A percentile compares a stretch with the other conserved stretches of the same genome.
These are phyloP conservation scores for Crotalus viridis DNA, from an alignment of 2,113 vertebrate species.

Conservation along the genomic window DNA sequence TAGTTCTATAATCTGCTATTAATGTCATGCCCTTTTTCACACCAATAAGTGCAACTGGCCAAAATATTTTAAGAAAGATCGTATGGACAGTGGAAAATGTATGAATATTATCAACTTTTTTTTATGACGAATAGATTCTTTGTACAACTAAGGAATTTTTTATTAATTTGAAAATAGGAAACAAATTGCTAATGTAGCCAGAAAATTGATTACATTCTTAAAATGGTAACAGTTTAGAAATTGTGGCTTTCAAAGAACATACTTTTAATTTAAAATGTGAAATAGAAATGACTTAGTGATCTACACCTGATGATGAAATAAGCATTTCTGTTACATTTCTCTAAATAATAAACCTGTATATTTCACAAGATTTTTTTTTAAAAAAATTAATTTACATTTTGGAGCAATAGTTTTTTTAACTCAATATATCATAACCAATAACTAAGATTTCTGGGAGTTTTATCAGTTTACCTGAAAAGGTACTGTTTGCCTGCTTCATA, in stretches of 20 bases:
- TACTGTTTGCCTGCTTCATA: background rate
- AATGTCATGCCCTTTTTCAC: background rate
- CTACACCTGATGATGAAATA: background rate
- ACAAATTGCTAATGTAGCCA: background rate
- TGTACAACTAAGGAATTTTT: background rate
- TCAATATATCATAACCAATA: background rate
- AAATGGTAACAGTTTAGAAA: background rate
- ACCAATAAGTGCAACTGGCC: background rate
- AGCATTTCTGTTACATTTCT: background rate
- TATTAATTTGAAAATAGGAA: background rate
- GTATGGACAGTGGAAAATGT: background rate
- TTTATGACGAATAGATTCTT: background rate
- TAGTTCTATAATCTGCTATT: background rate
- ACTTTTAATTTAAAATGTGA: slow-evolving; percentile 12
- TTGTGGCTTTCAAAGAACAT: background rate
- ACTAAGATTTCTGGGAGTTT: background rate
- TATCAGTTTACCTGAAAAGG: background rate
- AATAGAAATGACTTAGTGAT: background rate
- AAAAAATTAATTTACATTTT: background rate
- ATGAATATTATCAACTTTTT: background rate
- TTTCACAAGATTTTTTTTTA: background rate
- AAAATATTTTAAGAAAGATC: background rate
- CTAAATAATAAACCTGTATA: background rate
- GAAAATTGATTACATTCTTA: background rate
- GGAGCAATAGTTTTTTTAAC: background rate